Evolutionary conservation across 2,888 invertebrate species (phyloP), one percentile per base, ranked within the genome.

Genomic region (Mythimna albipuncta): DNA sequence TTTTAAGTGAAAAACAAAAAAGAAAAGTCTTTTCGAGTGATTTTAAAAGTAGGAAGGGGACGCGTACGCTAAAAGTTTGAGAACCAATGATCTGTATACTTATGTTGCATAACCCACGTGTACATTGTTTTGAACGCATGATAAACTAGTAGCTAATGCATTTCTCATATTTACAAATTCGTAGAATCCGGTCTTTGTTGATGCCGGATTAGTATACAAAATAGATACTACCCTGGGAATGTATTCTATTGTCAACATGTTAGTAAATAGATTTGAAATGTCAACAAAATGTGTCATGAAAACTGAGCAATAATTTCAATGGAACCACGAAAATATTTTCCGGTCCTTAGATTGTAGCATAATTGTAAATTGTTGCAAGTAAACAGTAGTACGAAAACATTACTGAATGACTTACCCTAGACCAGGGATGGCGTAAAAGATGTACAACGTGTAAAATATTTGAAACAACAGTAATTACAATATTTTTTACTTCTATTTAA

Each of bases 161-260:
- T 68, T 68, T 67, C 71, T 63, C 71, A 82, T 79, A 73, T 82
- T 74, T 80, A 78, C 81, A 74, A 79, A 81, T 75, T 77, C 61
- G 16, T 68, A 52, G 72, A 66, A 76, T 76, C 69, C 75, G 72
- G 72, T 55, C 72, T 69, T 72, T 81, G 70, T 82, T 81, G 26
- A 78, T 55, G 62, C 58, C 68, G 2, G 44, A 47, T 26, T 13
- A 70, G 35, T 63, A 57, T 6, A 72, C 65, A 50, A 72, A 52
- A 52, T 58, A 55, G 13, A 44, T 55, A 52, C 58, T 44, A 38
- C 50, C 52, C 13, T 54, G 57, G n/a, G 67, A 67, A 62, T 61
- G 2, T 26, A 58, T 50, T 57, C 3, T 21, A 11, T 54, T 55
- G 32, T 58, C 52, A 47, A 54, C 13, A n/a, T 47, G 11, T 65